These are phyloP conservation scores for Alosa alosa DNA, from an alignment of 2,113 vertebrate genomes.

Conservation along the genomic window DNA sequence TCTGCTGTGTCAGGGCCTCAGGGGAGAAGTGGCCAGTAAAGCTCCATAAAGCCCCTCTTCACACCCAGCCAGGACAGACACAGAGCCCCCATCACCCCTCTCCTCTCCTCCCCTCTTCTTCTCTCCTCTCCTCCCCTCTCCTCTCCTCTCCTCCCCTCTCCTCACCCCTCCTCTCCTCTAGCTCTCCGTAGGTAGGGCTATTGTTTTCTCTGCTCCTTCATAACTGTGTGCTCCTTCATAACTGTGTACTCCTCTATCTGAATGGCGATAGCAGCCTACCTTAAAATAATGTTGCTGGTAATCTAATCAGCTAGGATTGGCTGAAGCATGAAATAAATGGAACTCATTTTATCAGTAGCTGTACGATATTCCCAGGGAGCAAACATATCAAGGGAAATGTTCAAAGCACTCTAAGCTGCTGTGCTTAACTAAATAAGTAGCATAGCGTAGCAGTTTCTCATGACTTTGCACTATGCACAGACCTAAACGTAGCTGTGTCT, in stretches of 20 bases:
- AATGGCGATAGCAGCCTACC: not conserved
- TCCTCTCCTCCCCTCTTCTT: not conserved
- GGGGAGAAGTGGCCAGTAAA: not conserved
- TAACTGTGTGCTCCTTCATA: not conserved
- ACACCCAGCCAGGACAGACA: not conserved
- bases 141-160: not conserved
- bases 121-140: not conserved
- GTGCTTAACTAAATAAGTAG: not conserved
- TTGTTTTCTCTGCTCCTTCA: not conserved
- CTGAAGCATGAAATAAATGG: not conserved
- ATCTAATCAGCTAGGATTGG: not conserved
- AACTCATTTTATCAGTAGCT: not conserved
- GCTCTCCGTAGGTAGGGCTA: not conserved
- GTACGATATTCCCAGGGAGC: not conserved
- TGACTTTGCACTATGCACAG: not conserved
- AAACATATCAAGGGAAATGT: not conserved
- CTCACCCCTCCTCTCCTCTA: not conserved
- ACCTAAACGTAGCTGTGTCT: no score
- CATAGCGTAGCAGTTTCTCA: not conserved
- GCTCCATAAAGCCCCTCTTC: conserved; percentile 22
- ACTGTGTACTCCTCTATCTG: not conserved
- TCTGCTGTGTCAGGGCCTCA: conserved; percentile 13
- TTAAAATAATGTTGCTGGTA: not conserved
- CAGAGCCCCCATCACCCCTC: not conserved
- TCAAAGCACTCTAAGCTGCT: not conserved